Evolutionary conservation across 2,113 vertebrate species (phyloP), one percentile per base, ranked within the genome.

Genomic region (Perccottus glenii): DNA sequence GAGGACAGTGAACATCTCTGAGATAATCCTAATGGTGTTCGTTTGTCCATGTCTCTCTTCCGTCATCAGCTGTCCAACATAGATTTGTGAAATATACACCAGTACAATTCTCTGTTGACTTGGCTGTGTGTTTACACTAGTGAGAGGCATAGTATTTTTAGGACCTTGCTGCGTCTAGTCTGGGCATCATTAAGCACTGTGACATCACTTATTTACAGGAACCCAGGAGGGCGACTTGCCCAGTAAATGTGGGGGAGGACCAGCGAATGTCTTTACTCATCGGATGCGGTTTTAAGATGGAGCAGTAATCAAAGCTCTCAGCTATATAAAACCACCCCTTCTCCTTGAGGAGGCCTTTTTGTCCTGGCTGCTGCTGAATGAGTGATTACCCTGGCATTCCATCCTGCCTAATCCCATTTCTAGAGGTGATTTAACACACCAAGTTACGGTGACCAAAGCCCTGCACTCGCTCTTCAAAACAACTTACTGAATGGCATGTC

Each of bases 181-280:
- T 89, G 88, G 85, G 88, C 87, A 88, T 87, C 87, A 91, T 91
- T 92, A 91, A 75, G 81, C 51, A 15, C 74, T 67, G 80, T 85
- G 87, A 89, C 88, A 86, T 91, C 90, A 90, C 85, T 85, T 91
- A 92, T 92, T 93, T 91, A 92, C 91, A 90, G 90, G 92, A 93
- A 93, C 79, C 80, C 85, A 69, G 87, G 87, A 88, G 82, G 90
- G 83, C 77, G 70, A 87, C 78, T 77, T 67, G 70, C 72, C 82
- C 85, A 78, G 86, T 93, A 91, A 93, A 92, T 57, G 85, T 76
- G 88, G 90, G 91, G 89, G 87, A 81, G 86, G 86, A 88, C 78
- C 81, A 77, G 73, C 45, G 75, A 80, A 60, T 61, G 68, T 85
- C 80, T 89, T 93, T 90, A 92, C 89, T 92, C 92, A 91, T 92